Base-by-base conservation (phyloP, 2,797 vertebrate species). In the Cichlasoma orientale region DNA sequence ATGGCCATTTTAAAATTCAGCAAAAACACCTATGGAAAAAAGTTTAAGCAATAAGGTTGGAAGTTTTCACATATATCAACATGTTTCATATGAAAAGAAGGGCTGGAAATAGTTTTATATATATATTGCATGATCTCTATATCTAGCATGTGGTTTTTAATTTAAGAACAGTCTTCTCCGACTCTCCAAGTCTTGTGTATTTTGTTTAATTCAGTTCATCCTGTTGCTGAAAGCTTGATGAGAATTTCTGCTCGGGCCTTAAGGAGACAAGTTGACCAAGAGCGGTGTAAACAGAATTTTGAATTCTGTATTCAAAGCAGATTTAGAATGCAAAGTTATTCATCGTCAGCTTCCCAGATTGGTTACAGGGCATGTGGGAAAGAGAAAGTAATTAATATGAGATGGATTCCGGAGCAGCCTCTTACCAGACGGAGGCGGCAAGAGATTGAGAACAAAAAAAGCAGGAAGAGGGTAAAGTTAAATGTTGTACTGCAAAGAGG, bases 271-370 rank as follows among this genome's bases (percentile, higher is more conserved):
- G 89, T 90, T 91, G 94, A 93, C 91, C 79, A 90, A 87, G 84
- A 93, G 85, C 73, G 74, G 74, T 81, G 85, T 93, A 93, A 94
- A 94, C 90, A 85, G 88, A 91, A 87, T 92, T 88, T 88, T 79
- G 85, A 92, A 92, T 94, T 94, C 80, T 82, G 78, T 92, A 91
- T 94, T 92, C 80, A 83, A 89, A 90, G 92, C 83, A 80, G 86
- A 92, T 92, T 94, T 94, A 84, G 79, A 92, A 95, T 94, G 94
- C 93, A 93, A 93, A 95, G 90, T 94, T 94, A 95, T 95, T 94
- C 93, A 93, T 93, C 87, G 86, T 91, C 89, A 86, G 88, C 85
- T 90, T 90, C 88, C 84, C 83, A 94, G 90, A 94, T 95, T 94
- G 92, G 94, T 93, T 95, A 90, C 88, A 88, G 92, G 93, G 90